Evolutionary conservation across 2,888 invertebrate genomes (phyloP).

Genomic region (Therioaphis trifolii): DNA sequence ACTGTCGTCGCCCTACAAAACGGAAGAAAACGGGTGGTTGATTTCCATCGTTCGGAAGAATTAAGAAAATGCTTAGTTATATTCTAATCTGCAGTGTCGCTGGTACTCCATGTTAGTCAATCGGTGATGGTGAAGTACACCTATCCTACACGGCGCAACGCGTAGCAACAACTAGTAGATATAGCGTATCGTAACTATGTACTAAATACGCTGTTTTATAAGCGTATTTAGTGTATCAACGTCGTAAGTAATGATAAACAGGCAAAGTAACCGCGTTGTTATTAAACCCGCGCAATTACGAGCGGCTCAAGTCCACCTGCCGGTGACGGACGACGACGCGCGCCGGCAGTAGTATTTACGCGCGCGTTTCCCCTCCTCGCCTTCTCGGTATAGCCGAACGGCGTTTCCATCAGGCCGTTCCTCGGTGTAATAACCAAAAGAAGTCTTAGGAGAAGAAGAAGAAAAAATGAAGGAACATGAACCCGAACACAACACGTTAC

Average conservation of each 20-base stretch:
- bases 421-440: no score
- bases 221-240: no score
- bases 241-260: no score
- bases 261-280: background rate
- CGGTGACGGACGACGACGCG: background rate
- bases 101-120: no score
- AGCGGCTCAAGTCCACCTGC: conserved; percentile 6
- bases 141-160: background rate
- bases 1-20: no score
- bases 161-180: background rate
- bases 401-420: background rate
- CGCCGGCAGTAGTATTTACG: conserved; percentile 1
- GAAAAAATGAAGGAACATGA: background rate
- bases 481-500: background rate
- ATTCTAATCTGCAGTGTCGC: no score
- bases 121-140: no score
- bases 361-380: background rate
- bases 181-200: no score
- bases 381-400: background rate
- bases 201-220: no score
- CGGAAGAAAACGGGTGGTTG: no score
- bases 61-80: no score
- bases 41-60: no score
- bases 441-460: background rate
- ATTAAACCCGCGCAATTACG: background rate